These are phyloP conservation scores for Carassius gibelio DNA, from an alignment of 2,113 vertebrate genomes.

Conservation along the genomic window DNA sequence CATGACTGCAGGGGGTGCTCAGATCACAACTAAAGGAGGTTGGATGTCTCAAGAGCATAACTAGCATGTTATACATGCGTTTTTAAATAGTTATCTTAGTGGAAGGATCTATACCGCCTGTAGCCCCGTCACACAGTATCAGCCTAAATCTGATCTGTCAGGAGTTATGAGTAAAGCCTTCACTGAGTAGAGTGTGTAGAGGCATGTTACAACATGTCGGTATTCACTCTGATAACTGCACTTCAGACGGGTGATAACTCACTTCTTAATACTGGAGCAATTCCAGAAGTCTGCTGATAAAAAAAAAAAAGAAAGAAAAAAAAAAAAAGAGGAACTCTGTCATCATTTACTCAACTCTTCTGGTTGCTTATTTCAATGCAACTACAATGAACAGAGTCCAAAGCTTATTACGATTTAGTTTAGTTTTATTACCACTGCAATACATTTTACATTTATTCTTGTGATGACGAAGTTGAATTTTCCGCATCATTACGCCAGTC, in stretches of 20 bases:
- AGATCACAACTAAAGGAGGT: constrained; percentile 88
- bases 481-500: too few species aligned
- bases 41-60: neutral
- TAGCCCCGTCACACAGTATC: neutral
- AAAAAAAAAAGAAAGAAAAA: too few species aligned
- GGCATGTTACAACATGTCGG: constrained; percentile 61
- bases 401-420: too few species aligned
- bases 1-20: constrained; percentile 91
- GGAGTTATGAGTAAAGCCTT: neutral
- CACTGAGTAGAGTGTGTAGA: constrained; percentile 32
- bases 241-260: constrained; percentile 35
- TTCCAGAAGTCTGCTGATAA: neutral
- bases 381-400: too few species aligned
- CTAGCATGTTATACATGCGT: neutral
- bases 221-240: constrained; percentile 64
- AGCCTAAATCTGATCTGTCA: neutral
- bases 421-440: too few species aligned
- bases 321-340: too few species aligned
- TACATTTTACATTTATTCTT: too few species aligned
- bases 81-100: neutral
- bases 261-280: neutral
- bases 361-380: too few species aligned
- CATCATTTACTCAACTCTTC: too few species aligned
- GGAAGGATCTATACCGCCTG: neutral
- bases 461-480: too few species aligned